A percentile compares a stretch with the other conserved stretches of the same genome.
phyloP scores from a whole-genome alignment of 2,888 invertebrate species.

The Eutolmus rufibarbis region DNA sequence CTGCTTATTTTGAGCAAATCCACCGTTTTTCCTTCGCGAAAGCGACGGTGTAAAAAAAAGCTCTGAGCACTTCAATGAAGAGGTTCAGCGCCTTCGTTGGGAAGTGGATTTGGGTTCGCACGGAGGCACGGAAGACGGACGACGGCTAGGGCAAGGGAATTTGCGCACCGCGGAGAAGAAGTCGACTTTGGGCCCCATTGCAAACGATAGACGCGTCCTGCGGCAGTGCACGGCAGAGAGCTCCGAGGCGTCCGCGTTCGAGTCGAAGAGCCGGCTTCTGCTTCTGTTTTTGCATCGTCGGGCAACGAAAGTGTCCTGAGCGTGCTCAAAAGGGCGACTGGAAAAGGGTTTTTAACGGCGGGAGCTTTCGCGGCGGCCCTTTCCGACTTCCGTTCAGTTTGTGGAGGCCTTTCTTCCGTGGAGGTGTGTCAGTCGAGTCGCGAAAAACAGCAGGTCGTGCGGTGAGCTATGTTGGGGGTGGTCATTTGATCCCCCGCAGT shows the following conservation, averaged over 20 bases:
- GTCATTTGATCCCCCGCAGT: background rate
- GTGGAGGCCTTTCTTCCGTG: background rate
- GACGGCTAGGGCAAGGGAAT: background rate
- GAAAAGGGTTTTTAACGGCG: background rate
- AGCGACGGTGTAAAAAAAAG: background rate
- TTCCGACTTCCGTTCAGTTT: constrained; percentile 4
- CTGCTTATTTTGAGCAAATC: background rate
- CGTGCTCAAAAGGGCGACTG: constrained; percentile 4
- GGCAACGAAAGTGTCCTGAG: background rate
- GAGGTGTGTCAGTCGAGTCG: background rate
- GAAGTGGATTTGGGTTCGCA: background rate
- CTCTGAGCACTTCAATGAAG: background rate
- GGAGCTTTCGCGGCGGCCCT: background rate
- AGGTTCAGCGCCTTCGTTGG: background rate
- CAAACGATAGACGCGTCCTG: background rate
- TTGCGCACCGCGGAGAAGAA: background rate
- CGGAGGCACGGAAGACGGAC: background rate
- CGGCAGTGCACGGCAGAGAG: background rate
- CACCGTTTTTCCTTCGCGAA: background rate
- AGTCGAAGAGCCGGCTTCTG: background rate
- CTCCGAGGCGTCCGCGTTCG: background rate
- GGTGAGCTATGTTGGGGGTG: constrained; percentile 11
- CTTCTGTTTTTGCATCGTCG: background rate
- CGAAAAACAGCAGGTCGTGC: background rate
- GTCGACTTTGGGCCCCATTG: background rate